Conservation (phyloP, 2,113 vertebrate species). For the Campylomormyrus numenius region DNA sequence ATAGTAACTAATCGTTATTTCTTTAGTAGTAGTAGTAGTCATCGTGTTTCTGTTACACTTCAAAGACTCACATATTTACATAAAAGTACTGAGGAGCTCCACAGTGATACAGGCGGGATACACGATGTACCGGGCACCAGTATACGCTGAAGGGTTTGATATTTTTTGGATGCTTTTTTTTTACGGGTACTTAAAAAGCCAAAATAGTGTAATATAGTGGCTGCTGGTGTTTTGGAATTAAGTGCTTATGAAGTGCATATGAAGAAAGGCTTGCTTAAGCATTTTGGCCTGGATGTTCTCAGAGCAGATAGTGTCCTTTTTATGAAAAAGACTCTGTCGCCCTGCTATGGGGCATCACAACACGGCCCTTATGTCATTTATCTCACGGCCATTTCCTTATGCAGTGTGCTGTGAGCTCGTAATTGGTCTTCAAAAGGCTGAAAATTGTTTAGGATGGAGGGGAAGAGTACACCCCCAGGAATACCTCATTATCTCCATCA, state of each 20-base stretch:
- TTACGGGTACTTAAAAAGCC: neutral
- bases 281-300: neutral
- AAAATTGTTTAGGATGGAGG: conserved; percentile 34
- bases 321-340: neutral
- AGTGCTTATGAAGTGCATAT: conserved; percentile 15
- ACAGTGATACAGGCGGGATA: neutral
- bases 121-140: neutral
- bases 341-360: neutral
- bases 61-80: neutral
- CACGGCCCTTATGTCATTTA: neutral
- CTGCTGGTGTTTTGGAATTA: neutral
- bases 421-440: conserved; percentile 40
- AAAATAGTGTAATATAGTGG: neutral
- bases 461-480: conserved; percentile 14
- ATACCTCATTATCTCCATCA: conserved; percentile 24
- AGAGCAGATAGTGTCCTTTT: neutral
- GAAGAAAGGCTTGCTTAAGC: conserved; percentile 30
- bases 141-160: neutral
- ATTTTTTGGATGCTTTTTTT: neutral
- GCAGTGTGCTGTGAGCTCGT: conserved; percentile 21
- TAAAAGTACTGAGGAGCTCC: neutral
- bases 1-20: neutral
- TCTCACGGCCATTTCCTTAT: conserved; percentile 16
- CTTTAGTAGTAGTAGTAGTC: neutral
- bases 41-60: neutral